These are phyloP conservation scores for Cladopsammia gracilis DNA, from an alignment of 64 coral and sea anemone species.

Conservation along the genomic window DNA sequence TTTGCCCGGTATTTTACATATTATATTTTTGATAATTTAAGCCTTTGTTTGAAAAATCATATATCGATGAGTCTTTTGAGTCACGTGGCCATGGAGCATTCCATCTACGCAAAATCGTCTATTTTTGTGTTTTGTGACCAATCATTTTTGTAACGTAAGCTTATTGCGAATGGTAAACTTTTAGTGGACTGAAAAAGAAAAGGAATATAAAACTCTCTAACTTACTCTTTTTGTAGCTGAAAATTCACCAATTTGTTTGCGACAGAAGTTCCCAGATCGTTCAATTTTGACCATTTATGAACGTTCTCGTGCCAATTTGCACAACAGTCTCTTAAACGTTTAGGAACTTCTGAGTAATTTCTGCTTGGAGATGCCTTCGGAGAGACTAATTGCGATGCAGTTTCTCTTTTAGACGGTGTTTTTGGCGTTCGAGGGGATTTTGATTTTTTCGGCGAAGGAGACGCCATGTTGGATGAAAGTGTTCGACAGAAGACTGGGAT, in stretches of 20 bases:
- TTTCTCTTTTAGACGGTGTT: constrained; percentile 60
- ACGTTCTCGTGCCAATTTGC: constrained; percentile 81
- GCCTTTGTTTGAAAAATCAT: too few species aligned
- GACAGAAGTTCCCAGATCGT: constrained; percentile 64
- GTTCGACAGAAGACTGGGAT: constrained; percentile 40
- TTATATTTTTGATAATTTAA: too few species aligned
- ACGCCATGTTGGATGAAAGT: constrained; percentile 74
- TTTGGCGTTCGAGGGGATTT: constrained; percentile 70
- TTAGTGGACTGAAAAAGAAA: too few species aligned
- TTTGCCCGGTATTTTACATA: too few species aligned
- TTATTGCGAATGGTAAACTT: too few species aligned
- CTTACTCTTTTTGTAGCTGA: constrained; percentile 91
- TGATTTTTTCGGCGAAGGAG: constrained; percentile 49
- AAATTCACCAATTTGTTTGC: constrained; percentile 94
- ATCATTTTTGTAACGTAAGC: too few species aligned
- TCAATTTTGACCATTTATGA: constrained; percentile 88
- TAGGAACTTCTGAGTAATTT: constrained; percentile 69
- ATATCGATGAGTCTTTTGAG: too few species aligned
- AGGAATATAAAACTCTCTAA: neutral
- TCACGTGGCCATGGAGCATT: too few species aligned
- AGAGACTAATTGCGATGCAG: constrained; percentile 49
- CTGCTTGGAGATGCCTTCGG: constrained; percentile 52
- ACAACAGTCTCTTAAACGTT: constrained; percentile 86
- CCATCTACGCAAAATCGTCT: too few species aligned
- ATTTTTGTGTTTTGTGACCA: too few species aligned